These are phyloP conservation scores for Corythaixoides concolor DNA, from an alignment of 2,113 vertebrate species.

Conservation along the genomic window DNA sequence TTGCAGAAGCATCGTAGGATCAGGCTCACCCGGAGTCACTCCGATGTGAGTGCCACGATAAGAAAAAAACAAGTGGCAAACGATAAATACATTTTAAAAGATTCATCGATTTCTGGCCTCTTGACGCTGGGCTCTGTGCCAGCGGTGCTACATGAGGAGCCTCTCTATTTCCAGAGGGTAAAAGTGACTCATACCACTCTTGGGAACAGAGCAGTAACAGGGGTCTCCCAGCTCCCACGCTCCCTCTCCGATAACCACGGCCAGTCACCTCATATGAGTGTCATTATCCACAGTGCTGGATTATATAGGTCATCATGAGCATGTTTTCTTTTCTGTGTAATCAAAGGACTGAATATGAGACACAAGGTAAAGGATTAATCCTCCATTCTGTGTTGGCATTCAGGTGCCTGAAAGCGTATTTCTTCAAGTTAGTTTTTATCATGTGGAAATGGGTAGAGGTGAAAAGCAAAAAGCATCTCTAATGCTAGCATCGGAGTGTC, in stretches of 20 bases:
- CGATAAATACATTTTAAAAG: neutral
- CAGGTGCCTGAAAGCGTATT: neutral
- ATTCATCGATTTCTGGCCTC: neutral
- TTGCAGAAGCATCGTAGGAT: neutral
- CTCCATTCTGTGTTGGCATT: neutral
- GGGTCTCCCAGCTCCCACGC: fast-evolving
- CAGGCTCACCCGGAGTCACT: neutral
- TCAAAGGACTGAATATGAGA: neutral
- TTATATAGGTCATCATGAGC: neutral
- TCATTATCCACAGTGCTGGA: neutral
- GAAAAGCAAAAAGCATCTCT: neutral
- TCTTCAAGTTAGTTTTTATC: neutral
- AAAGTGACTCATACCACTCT: neutral
- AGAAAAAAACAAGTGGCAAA: neutral
- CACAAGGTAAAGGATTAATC: neutral
- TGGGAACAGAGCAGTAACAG: neutral
- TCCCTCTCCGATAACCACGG: neutral
- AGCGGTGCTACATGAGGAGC: neutral
- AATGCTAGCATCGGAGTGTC: neutral
- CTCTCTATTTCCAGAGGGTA: neutral
- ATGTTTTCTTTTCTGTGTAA: neutral
- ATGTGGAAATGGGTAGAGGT: neutral
- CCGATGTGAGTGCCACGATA: neutral
- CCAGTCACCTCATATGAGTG: neutral
- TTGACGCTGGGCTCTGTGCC: neutral